Base-by-base conservation (phyloP, 2,888 invertebrate genomes). In the Leptopilina myrica region DNA sequence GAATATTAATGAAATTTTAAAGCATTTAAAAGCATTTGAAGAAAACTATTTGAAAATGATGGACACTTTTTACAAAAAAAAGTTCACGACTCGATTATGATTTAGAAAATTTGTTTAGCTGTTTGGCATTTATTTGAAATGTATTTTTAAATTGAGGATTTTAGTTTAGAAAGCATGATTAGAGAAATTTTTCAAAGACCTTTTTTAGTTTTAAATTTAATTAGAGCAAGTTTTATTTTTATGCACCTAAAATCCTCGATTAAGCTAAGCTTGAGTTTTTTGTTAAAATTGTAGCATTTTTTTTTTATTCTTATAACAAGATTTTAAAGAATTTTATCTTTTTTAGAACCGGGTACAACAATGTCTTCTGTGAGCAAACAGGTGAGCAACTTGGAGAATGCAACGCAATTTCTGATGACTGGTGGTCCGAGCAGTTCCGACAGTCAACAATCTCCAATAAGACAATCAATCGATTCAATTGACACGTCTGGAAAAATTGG, bases 401-500 rank as follows among this genome's bases (percentile, higher is more conserved):
- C 87, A 2, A 76, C 86, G n/a, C 89, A 89, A 12, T 90, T 87
- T 75, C 78, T 90, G 20, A 86, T 89, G 8, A 85, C 84, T 5
- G 86, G 85, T 4, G 88, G 87, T 4, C 83, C 88, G 5, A 85
- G 85, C 43, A 87, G 86, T 76, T 87, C 89, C 3, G 88, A 90
- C 46, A 88, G 86, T 65, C 88, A 87, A 62, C 88, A 89, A 12
- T 86, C 89, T 2, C 78, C 88, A 0, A 76, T 86, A 0, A 87
- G 88, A 26, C 89, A 87, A 49, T 79, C 88, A 0, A 77, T 81
- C 40, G 90, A 90, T 11, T 82, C 80, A 14, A 85, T 90, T 49
- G 89, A 89, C 6, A 82, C 86, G 0, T 79, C 83, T 1, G 86
- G 87, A 78, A 91, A 91, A 80, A 87, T 91, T 1, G 91, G 89